Evolutionary conservation across 2,797 vertebrate species (phyloP), one percentile per base, ranked within the genome.

Genomic region (Acropternis orthonyx): DNA sequence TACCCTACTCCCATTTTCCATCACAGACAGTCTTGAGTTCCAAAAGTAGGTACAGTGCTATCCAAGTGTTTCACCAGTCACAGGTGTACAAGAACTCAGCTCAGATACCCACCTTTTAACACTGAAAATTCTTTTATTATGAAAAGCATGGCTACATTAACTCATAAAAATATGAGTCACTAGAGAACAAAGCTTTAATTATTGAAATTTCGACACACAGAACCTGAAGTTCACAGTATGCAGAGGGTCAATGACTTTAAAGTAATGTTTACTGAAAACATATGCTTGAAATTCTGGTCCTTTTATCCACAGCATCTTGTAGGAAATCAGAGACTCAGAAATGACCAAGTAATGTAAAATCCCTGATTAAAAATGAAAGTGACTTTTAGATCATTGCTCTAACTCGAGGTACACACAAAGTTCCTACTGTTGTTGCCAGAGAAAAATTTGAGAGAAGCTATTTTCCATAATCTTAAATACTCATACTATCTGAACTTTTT

Each of bases 281-380:
- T 1, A 43, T 0, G 2, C 23, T 37, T 71, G 54, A 80, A 83
- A 78, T 69, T 85, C 62, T 26, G 17, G 36, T 81, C 55, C 43
- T 84, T 88, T 91, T 73, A 81, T 27, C 23, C 43, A 56, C 0
- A 62, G n/a, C 0, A 0, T 32, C 55, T 73, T 54, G 12, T 20
- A 76, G 80, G 59, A 87, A 78, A 86, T 61, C 9, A 37, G 22
- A 84, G 52, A 72, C 48, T 32, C 27, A 1, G 9, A 78, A 78
- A 34, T 30, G 52, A 61, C 14, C 10, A 71, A 58, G 27, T 51
- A 93, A 88, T 0, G 2, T 32, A 86, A 86, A 95, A 5, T 13
- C 23, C 19, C 21, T n/a, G 30, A 88, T 72, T 66, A 90, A 91
- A 96, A 93, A 54, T 26, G 37, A n/a, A 86, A 79, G 55, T 30